Conservation (phyloP, 2,113 vertebrate genomes). For the Coregonus clupeaformis region DNA sequence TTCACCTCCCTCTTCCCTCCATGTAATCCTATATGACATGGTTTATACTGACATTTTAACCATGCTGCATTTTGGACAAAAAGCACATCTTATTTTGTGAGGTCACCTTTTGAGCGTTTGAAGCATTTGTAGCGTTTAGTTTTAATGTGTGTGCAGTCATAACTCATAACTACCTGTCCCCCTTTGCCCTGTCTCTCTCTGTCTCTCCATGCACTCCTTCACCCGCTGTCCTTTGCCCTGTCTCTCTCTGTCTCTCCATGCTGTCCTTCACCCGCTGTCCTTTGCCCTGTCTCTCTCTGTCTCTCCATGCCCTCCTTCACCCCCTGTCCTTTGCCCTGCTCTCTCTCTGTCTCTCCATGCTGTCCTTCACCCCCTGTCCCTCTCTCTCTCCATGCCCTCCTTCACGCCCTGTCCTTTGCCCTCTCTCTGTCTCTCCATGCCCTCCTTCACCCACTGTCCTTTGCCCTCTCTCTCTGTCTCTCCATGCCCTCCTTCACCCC, state of each 20-base stretch:
- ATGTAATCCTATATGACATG: background rate
- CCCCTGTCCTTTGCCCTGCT: background rate
- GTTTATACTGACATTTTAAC: background rate
- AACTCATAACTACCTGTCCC: background rate
- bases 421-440: background rate
- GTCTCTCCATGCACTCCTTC: background rate
- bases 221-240: background rate
- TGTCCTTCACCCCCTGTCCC: background rate
- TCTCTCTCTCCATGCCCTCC: background rate
- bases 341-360: background rate
- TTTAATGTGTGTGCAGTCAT: background rate
- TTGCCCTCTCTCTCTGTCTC: conserved; percentile 18
- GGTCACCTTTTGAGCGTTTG: background rate
- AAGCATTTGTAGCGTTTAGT: background rate
- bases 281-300: too few species aligned
- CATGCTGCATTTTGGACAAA: too few species aligned
- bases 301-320: background rate
- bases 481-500: too few species aligned
- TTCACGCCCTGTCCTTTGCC: too few species aligned
- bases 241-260: background rate
- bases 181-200: background rate
- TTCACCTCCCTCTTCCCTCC: background rate
- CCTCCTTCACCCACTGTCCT: too few species aligned
- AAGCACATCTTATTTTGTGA: background rate
- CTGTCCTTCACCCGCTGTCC: background rate